Percentiles rank a stretch among this genome's conserved stretches.
Evolutionary conservation across 2,797 vertebrate species (phyloP).

Genomic region (Cottoperca gobio): DNA sequence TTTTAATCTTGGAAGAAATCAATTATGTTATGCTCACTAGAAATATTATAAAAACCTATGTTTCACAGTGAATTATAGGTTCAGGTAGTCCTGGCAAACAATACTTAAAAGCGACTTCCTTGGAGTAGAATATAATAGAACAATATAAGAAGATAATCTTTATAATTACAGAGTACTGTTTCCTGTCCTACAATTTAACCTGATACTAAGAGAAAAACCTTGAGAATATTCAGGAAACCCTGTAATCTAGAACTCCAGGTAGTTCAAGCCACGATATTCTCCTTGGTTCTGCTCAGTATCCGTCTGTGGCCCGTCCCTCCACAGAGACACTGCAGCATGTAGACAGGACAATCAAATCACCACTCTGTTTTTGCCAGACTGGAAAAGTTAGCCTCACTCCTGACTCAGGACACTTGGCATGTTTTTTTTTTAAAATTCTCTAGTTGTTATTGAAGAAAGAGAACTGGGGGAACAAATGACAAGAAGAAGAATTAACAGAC

Average conservation of each 20-base stretch:
- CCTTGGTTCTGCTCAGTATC: conserved; percentile 9
- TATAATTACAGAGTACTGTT: not conserved
- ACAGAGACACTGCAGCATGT: conserved; percentile 37
- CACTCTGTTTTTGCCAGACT: conserved; percentile 53
- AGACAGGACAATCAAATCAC: conserved; percentile 32
- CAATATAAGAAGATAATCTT: not conserved
- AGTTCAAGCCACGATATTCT: conserved; percentile 3
- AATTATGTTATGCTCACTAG: not conserved
- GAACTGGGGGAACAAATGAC: conserved; percentile 23
- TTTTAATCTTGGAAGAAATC: not conserved
- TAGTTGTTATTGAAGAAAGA: conserved; percentile 47
- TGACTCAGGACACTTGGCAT: conserved; percentile 62
- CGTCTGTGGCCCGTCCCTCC: not conserved
- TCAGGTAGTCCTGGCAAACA: not conserved
- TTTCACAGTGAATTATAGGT: not conserved
- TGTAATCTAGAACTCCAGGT: not conserved
- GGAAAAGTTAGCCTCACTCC: conserved; percentile 69
- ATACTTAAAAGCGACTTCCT: not conserved
- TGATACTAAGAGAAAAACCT: not conserved
- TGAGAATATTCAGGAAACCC: not conserved
- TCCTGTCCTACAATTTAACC: not conserved
- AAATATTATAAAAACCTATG: not conserved
- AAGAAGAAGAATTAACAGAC: conserved; percentile 49
- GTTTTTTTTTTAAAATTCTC: conserved; percentile 28
- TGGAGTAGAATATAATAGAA: not conserved